phyloP scores from a whole-genome alignment of 2,888 invertebrate species.

The Octodonta nipae region DNA sequence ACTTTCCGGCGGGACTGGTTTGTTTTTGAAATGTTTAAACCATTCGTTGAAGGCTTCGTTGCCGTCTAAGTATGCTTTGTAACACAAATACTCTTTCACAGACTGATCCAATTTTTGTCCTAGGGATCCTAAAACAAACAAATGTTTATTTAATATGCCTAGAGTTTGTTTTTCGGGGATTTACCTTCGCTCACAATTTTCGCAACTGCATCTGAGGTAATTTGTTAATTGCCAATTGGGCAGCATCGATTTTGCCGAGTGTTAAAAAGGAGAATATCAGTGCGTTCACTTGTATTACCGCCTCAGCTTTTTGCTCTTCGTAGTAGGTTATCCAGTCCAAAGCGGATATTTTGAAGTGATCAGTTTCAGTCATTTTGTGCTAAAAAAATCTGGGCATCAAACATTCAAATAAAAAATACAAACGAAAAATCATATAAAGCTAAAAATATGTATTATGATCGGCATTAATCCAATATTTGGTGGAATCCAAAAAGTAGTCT shows the following conservation, averaged over 20 bases:
- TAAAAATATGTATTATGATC: background rate
- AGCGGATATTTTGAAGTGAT: slow-evolving; percentile 59
- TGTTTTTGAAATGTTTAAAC: slow-evolving; percentile 69
- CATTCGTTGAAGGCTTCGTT: slow-evolving; percentile 80
- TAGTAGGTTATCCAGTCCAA: slow-evolving; percentile 81
- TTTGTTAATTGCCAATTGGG: slow-evolving; percentile 61
- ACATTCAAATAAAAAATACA: no score
- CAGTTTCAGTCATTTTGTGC: slow-evolving; percentile 46
- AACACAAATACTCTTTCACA: slow-evolving; percentile 73
- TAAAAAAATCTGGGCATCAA: no score
- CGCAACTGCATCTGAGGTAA: slow-evolving; percentile 52
- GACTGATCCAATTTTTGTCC: slow-evolving; percentile 23
- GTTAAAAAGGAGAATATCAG: slow-evolving; percentile 75
- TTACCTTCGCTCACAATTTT: slow-evolving; percentile 35
- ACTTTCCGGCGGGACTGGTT: slow-evolving; percentile 56
- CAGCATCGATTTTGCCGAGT: slow-evolving; percentile 69
- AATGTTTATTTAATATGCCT: background rate
- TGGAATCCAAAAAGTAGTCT: no score
- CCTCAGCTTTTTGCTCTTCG: slow-evolving; percentile 63
- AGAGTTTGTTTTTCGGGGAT: background rate
- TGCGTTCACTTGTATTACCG: slow-evolving; percentile 76
- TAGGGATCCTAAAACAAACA: background rate
- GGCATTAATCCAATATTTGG: slow-evolving; percentile 3
- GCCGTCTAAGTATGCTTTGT: slow-evolving; percentile 76
- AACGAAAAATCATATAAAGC: background rate